phyloP scores from a whole-genome alignment of 2,797 vertebrate genomes.

The Molothrus aeneus region DNA sequence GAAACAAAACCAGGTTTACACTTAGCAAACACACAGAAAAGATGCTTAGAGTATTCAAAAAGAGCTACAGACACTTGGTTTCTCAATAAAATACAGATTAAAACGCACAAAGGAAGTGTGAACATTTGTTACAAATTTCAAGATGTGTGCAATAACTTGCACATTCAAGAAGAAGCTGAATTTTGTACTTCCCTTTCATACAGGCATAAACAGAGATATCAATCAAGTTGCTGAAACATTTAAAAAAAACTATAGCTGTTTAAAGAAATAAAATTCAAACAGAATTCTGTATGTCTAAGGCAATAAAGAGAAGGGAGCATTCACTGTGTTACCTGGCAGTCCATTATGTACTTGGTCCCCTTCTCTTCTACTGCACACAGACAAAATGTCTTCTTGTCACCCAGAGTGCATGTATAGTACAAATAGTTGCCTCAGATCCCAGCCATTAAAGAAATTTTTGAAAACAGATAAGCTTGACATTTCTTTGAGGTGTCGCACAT shows the following conservation, averaged over 20 bases:
- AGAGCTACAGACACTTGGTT: not conserved
- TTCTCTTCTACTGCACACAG: not conserved
- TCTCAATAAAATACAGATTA: not conserved
- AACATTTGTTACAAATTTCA: not conserved
- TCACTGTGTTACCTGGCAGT: not conserved
- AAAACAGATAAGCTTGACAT: not conserved
- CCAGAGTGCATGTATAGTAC: fast-evolving
- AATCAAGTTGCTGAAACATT: not conserved
- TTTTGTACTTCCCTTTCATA: not conserved
- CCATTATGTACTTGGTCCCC: fast-evolving
- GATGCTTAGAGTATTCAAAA: not conserved
- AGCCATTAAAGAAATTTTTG: not conserved
- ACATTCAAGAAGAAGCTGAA: not conserved
- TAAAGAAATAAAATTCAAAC: not conserved
- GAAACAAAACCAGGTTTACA: not conserved
- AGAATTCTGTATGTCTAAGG: not conserved
- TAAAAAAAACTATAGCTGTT: not conserved
- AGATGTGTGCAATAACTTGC: not conserved
- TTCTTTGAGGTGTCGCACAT: not conserved
- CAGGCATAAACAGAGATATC: not conserved
- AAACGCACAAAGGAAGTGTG: not conserved
- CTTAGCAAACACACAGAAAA: not conserved
- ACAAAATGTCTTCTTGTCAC: not conserved
- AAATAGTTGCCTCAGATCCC: not conserved
- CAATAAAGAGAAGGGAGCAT: not conserved